Evolutionary conservation across 2,888 invertebrate species (phyloP), one percentile per base, ranked within the genome.

Genomic region (Hirudinaria manillensis): DNA sequence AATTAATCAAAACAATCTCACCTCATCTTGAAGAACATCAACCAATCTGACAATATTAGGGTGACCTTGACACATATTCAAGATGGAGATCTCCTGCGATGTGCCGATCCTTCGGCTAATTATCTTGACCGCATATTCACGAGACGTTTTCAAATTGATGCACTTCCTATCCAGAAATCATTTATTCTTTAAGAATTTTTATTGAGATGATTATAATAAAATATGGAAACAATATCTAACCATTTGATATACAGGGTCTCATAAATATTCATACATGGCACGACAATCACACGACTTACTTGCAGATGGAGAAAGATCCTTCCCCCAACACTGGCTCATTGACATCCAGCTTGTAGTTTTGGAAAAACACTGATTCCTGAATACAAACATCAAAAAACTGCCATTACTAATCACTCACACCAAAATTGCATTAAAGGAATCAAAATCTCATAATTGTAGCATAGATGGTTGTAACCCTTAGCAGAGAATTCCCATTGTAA

Each of bases 81-180:
- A 87, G 13, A 93, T 87, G 81, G 89, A 89, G 24, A 94, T 88
- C 84, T 98, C 97, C 68, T 91, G 87, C 0, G 88, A 87, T 74
- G 90, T 90, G 82, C 91, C 90, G 27, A 89, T 86, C 70, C 89
- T 87, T 72, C 89, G 87, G 79, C 89, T 90, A 16, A 91, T 89
- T 73, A 95, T 93, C 88, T 96, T 95, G 21, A 95, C 94, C 3
- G 94, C 94, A 84, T 89, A 94, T 77, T 90, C 90, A 80, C 89
- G 89, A 34, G 90, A 90, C 0, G 91, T 91, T 77, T 89, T 88
- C 77, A 90, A 89, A 81, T 92, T 89, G 7, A 89, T 88, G 83
- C 95, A 95, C 81, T 90, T 88, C 77, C 93, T 89, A 78, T 4
- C 6, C 4, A 61, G 61, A 61, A 4, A 61, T 61, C 29, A 61